Percentiles rank a stretch among this genome's conserved stretches.
Conservation (phyloP, 2,888 invertebrate genomes). For the Drosophila mercatorum region DNA sequence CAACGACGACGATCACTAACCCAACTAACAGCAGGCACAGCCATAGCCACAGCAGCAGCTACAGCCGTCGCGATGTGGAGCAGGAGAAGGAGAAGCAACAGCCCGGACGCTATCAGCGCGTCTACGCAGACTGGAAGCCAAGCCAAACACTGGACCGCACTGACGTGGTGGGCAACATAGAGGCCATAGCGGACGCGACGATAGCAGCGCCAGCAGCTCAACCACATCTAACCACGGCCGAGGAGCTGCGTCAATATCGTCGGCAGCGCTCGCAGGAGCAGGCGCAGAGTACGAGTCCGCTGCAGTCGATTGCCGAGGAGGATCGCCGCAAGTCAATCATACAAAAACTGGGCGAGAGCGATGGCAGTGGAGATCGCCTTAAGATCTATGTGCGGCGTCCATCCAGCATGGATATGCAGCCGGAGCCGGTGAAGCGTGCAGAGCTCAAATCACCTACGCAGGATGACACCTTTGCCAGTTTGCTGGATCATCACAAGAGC, state of each 20-base stretch:
- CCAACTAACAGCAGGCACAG: constrained; percentile 64
- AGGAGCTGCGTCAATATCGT: constrained; percentile 86
- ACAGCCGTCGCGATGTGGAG: constrained; percentile 46
- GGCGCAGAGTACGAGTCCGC: constrained; percentile 84
- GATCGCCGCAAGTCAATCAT: constrained; percentile 87
- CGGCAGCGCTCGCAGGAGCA: constrained; percentile 86
- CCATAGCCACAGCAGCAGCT: constrained; percentile 57
- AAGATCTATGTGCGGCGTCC: constrained; percentile 87
- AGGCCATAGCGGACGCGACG: constrained; percentile 89
- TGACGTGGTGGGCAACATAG: constrained; percentile 93
- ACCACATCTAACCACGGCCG: constrained; percentile 84
- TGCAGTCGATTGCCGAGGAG: constrained; percentile 88
- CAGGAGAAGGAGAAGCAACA: constrained; percentile 2
- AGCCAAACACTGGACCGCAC: constrained; percentile 91
- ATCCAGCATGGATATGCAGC: constrained; percentile 69
- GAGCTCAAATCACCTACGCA: constrained; percentile 47
- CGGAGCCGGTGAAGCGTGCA: constrained; percentile 15
- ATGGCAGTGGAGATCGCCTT: constrained; percentile 85
- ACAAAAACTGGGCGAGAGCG: constrained; percentile 85
- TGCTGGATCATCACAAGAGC: constrained; percentile 75
- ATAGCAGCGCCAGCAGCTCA: constrained; percentile 87
- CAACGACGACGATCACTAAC: constrained; percentile 59
- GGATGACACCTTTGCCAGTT: constrained; percentile 72
- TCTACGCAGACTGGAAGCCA: constrained; percentile 92
- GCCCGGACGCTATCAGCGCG: constrained; percentile 86